phyloP scores from a whole-genome alignment of 2,797 vertebrate genomes.

The Anolis apletophallus region DNA sequence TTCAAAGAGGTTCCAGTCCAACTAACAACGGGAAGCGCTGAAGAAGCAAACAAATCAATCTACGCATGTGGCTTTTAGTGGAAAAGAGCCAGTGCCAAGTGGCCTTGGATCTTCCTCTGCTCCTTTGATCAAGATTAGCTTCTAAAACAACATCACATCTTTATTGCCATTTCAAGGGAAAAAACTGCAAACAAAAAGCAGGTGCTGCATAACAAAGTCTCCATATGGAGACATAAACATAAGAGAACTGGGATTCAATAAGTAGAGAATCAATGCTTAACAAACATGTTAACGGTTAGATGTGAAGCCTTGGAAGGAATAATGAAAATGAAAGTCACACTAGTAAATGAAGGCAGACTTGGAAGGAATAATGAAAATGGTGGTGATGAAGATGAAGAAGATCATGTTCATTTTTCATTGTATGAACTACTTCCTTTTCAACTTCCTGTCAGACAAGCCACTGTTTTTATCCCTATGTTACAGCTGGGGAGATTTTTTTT shows the following conservation, averaged over 20 bases:
- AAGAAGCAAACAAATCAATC: conserved; percentile 32
- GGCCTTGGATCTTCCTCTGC: background rate
- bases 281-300: conserved; percentile 57
- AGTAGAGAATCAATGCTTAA: conserved; percentile 48
- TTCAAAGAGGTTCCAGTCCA: conserved; percentile 37
- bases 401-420: background rate
- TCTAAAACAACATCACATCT: conserved; percentile 30
- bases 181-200: conserved; percentile 66
- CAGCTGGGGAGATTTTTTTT: too few species aligned
- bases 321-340: background rate
- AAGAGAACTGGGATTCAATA: conserved; percentile 36
- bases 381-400: background rate
- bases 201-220: conserved; percentile 48
- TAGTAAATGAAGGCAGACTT: background rate
- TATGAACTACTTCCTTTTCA: background rate
- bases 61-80: conserved; percentile 10
- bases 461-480: background rate
- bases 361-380: background rate
- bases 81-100: background rate
- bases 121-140: conserved; percentile 51
- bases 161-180: conserved; percentile 49
- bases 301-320: conserved; percentile 2
- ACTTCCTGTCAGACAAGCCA: background rate
- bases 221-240: conserved; percentile 45
- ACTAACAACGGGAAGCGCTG: conserved; percentile 5